Evolutionary conservation across 2,888 invertebrate genomes (phyloP), one percentile per base, ranked within the genome.

Genomic region (Oscheius sp.): DNA sequence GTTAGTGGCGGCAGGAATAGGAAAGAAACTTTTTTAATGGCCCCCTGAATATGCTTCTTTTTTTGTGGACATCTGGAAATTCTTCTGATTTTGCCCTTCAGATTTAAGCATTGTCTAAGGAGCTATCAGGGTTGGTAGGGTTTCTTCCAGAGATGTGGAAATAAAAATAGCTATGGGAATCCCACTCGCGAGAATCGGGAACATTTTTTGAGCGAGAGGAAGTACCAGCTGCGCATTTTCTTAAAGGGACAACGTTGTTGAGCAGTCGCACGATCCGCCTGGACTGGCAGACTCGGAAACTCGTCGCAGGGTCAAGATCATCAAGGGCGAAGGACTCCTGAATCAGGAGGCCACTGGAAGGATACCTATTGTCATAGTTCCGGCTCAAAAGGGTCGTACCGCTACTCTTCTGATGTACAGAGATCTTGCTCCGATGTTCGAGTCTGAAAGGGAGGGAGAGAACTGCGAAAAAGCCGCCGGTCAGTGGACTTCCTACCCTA

Each of bases 201-300:
- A 0, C 21, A 21, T 21, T 21, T 21, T 21, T 21, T 21, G 0
- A 13, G 32, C 4, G 35, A 62, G 62, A 63, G 37, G 63, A 63
- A 63, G 63, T n/a, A 48, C n/a, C 33, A 63, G 29, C 42, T 63
- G 9, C 13, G 10, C 42, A 21, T 63, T 29, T 47, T 63, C 63
- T 63, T 21, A 47, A 63, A 63, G 29, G 63, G 63, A 47, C 47
- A 63, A 63, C 63, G 63, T 48, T 29, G 32, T 29, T 13, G 55
- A n/a, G 42, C n/a, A 13, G 29, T 47, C 37, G 59, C 33, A 60
- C 21, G 63, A 9, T 9, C 11, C 11, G n/a, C 47, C 42, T 47
- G 9, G 11, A 13, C 10, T 11, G n/a, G 35, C 9, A 37, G 62
- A 42, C 37, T 10, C n/a, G 5, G 53, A 51, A 10, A 51, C 33